These are phyloP conservation scores for Panthera tigris DNA, from an alignment of 2,113 vertebrate species.

Conservation along the genomic window DNA sequence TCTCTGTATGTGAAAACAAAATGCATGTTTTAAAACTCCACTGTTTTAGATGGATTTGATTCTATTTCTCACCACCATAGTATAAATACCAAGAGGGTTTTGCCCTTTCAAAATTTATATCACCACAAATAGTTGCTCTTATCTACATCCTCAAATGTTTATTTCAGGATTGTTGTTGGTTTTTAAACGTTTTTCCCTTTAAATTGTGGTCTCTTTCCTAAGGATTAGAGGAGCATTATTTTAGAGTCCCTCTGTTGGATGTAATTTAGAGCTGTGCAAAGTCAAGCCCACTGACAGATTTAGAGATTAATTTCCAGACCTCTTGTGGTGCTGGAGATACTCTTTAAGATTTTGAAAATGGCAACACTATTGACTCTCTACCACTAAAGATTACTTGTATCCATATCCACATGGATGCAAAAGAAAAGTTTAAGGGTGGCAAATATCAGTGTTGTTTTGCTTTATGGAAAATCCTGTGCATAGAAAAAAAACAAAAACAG, in stretches of 20 bases:
- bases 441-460: slow-evolving; percentile 66
- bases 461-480: slow-evolving; percentile 38
- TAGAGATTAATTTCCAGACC: slow-evolving; percentile 72
- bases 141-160: background rate
- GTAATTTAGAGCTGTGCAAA: background rate
- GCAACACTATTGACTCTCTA: slow-evolving; percentile 64
- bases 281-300: slow-evolving; percentile 53
- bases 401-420: background rate
- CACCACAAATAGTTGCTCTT: background rate
- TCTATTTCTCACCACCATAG: background rate
- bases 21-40: background rate
- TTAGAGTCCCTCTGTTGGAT: background rate
- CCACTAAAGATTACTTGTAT: slow-evolving; percentile 58
- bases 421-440: slow-evolving; percentile 36
- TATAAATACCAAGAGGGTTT: slow-evolving; percentile 32
- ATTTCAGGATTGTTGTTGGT: background rate
- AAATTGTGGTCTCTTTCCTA: background rate
- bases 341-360: slow-evolving; percentile 71
- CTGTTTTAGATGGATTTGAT: background rate
- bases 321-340: slow-evolving; percentile 34
- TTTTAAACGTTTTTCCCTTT: slow-evolving; percentile 19
- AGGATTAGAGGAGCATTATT: slow-evolving; percentile 43
- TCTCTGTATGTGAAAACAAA: background rate
- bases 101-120: slow-evolving; percentile 2
- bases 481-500: background rate